Percentiles rank a stretch among this genome's conserved stretches.
phyloP scores from a whole-genome alignment of 2,797 vertebrate genomes.

The Epinephelus awoara region DNA sequence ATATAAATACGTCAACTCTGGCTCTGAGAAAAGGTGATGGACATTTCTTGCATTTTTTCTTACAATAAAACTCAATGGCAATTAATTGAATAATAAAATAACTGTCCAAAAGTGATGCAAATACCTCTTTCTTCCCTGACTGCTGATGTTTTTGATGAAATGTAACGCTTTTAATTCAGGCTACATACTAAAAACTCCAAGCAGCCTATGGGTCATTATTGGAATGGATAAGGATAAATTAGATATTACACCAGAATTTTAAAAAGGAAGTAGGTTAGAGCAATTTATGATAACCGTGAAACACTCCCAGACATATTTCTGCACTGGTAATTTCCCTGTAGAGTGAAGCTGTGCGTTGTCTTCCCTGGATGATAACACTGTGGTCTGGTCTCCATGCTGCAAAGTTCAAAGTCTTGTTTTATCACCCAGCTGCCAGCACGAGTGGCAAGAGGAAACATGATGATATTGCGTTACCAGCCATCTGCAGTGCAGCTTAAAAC shows the following conservation, averaged over 20 bases:
- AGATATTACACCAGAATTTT: neutral
- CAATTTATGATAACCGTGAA: neutral
- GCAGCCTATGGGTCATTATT: neutral
- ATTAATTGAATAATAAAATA: neutral
- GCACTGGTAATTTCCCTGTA: neutral
- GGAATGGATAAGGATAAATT: too few relatives aligned
- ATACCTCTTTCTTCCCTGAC: too few relatives aligned
- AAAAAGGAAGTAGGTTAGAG: neutral
- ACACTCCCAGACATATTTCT: neutral
- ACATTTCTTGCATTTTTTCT: neutral
- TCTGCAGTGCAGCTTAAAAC: conserved; percentile 77
- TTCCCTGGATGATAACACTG: conserved; percentile 59
- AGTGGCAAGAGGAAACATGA: conserved; percentile 75
- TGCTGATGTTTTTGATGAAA: too few relatives aligned
- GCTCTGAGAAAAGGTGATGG: neutral
- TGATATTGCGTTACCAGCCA: conserved; percentile 77
- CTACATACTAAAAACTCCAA: neutral
- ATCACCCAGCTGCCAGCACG: conserved; percentile 70
- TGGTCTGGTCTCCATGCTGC: conserved; percentile 52
- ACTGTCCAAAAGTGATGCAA: neutral
- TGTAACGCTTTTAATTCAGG: too few relatives aligned
- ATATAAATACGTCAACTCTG: neutral
- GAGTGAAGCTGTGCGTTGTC: conserved; percentile 27
- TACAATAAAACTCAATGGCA: neutral
- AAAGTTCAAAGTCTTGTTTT: conserved; percentile 76